Base-by-base conservation (phyloP, 2,888 invertebrate species). In the Thelaira solivaga region DNA sequence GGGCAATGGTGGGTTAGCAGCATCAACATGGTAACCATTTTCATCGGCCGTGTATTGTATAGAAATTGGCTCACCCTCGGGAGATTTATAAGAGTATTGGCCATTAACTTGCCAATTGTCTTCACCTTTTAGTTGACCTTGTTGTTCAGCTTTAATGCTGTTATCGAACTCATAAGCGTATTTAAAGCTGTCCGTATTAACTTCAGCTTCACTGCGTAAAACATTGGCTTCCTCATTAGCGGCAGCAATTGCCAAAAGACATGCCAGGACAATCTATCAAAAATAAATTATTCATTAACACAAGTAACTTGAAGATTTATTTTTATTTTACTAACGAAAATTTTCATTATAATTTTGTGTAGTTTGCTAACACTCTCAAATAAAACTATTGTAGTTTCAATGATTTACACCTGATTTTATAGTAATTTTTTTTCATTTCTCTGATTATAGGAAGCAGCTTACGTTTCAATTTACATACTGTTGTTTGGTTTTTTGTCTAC, bases 231-330 rank as follows among this genome's bases (percentile, higher is more conserved):
- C 81, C 53, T 85, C 82, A 64, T 77, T 78, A 76, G 86, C 86
- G 34, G 49, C 76, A 43, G 81, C 84, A 51, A 83, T 26, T 51
- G 83, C 86, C 82, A 84, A 65, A 68, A 85, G 71, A 81, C 85
- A 85, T 49, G 86, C 82, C 29, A 88, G 61, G 36, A 80, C 83
- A 73, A 88, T 81, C 88, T 87, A 8, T 13, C 10, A 31, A n/a
- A 39, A 55, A 4, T 31, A 24, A 0, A 10, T 34, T n/a, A 0
- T 41, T 13, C 20, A 51, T 47, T 34, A 34, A 10, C 34, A 34
- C 1, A n/a, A 34, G n/a, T 2, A 34, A 34, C 2, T 11, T 4
- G n/a, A 2, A 10, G n/a, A 34, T 0, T n/a, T 11, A 4, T 34
- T 3, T 1, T 8, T 34, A 34, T 10, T 34, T 34, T 34, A 81